Percentiles rank a stretch among this genome's conserved stretches.
Conservation (phyloP, 2,888 invertebrate genomes). For the Reticulitermes lucifugus region DNA sequence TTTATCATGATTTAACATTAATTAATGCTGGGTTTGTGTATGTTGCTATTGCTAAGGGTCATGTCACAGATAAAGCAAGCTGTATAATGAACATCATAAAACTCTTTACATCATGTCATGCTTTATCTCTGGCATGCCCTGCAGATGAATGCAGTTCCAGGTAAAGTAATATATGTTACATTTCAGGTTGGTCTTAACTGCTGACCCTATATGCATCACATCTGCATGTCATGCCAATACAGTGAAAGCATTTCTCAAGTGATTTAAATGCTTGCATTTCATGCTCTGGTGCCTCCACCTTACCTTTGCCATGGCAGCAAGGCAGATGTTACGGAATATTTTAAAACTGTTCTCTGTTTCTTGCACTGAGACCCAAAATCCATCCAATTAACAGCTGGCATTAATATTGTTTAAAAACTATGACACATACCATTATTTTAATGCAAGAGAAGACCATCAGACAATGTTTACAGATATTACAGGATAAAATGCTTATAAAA, state of each 20-base stretch:
- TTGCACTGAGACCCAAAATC: too few species aligned
- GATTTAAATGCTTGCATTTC: background rate
- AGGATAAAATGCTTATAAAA: too few species aligned
- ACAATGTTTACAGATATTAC: too few species aligned
- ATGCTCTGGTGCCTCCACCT: background rate
- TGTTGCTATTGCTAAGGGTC: too few species aligned
- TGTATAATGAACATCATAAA: too few species aligned
- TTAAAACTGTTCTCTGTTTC: too few species aligned
- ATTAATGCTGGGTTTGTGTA: background rate
- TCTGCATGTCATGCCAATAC: background rate
- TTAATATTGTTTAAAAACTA: background rate
- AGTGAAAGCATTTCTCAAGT: constrained; percentile 3
- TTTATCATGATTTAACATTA: too few species aligned
- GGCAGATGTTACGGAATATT: background rate
- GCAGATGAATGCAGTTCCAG: too few species aligned
- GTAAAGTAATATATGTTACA: background rate
- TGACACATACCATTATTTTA: background rate
- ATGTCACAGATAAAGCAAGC: too few species aligned
- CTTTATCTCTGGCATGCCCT: background rate
- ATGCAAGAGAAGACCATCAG: background rate
- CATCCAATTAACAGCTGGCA: background rate
- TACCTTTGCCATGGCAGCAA: background rate
- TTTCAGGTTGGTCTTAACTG: background rate
- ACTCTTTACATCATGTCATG: too few species aligned
- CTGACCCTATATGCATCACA: background rate